Base-by-base conservation (phyloP, 1,140 invertebrate genomes). In the Sarcophaga peregrina region DNA sequence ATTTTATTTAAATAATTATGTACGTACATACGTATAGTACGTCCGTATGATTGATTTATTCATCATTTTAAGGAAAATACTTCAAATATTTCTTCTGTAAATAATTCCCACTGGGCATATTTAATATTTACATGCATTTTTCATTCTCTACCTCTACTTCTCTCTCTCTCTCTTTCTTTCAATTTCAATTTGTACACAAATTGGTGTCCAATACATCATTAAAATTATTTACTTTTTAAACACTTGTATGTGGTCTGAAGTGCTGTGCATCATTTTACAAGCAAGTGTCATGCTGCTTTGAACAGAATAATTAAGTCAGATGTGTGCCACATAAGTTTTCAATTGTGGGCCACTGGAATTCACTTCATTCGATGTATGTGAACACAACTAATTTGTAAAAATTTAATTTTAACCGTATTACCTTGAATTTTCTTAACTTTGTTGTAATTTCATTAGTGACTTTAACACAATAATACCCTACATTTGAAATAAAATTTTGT, bases 51-150 rank as follows among this genome's bases (percentile, higher is more conserved):
- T 52, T 78, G 75, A 78, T 78, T 78, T 78, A 8, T 52, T 20
- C 17, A n/a, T 68, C 46, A n/a, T 58, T 58, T 58, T 15, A n/a
- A 58, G 15, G 54, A 20, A 20, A 10, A 68, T n/a, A 20, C 20
- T 68, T 68, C 7, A 20, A 9, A 68, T 25, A 9, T 25, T 68
- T 68, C n/a, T 25, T 25, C 17, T 68, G 17, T 68, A 25, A 68
- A 68, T 25, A 47, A 78, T 78, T 52, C 75, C 48, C 75, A 78
- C 15, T 78, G 75, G 75, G 75, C 48, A 52, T 78, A 78, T 78
- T 78, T 13, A 68, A 68, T 68, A 20, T 68, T 20, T 68, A n/a
- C 25, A 37, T 68, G 17, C 20, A n/a, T 1, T 52, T 52, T 58
- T 15, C 54, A 68, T 17, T 68, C 20, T 68, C 9, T 20, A 4